Evolutionary conservation across 2,797 vertebrate species (phyloP).

Genomic region (Gobio occitaniae): DNA sequence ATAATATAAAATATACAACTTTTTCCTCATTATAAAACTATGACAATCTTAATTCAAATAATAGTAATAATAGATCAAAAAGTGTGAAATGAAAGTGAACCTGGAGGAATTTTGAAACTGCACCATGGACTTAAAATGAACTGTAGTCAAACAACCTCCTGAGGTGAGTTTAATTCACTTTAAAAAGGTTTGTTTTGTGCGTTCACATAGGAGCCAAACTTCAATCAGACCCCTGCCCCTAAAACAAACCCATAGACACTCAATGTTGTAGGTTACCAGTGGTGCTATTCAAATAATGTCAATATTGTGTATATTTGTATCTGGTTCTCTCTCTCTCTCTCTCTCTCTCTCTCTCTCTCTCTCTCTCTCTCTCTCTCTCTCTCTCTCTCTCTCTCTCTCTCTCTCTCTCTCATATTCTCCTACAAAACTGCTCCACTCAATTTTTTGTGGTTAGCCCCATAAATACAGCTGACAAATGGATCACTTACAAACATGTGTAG

Average conservation of each 20-base stretch:
- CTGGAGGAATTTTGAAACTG: neutral
- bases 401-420: neutral
- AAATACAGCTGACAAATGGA: conserved; percentile 12
- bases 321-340: no score
- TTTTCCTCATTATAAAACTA: no score
- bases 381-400: no score
- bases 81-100: neutral
- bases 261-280: neutral
- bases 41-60: no score
- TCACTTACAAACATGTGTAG: conserved; percentile 16
- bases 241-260: neutral
- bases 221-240: neutral
- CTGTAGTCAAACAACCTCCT: neutral
- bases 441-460: conserved; percentile 1
- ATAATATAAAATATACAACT: no score
- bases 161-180: neutral
- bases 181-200: neutral
- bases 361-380: no score
- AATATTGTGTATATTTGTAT: neutral
- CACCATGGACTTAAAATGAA: neutral
- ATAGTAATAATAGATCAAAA: no score
- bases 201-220: neutral
- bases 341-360: no score
- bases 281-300: neutral
- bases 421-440: neutral